Evolutionary conservation across 2,113 vertebrate species (phyloP), one percentile per base, ranked within the genome.

Genomic region (Colius striatus): DNA sequence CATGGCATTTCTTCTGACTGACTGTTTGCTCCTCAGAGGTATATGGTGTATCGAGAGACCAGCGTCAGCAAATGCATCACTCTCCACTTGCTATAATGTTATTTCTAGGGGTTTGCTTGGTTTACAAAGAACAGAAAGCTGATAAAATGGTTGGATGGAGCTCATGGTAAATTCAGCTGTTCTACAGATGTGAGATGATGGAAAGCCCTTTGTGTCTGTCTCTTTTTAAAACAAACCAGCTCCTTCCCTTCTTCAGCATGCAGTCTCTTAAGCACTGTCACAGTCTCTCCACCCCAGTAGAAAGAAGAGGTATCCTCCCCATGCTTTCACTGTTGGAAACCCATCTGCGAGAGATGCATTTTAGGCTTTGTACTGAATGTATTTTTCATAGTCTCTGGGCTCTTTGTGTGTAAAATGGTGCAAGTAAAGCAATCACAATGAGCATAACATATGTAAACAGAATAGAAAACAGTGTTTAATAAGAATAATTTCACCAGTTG

Each of bases 131-230:
- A 53, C 55, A 88, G 54, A 79, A 92, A 53, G 2, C 41, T 21
- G 30, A 76, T 27, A 29, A 71, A 91, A 79, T 1, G 15, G 8
- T 29, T 70, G 84, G 57, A 34, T 67, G 68, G 34, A 78, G 78
- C 50, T 16, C n/a, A 14, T 74, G 61, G 8, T n/a, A 72, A 47
- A 76, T 19, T 72, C 97, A 97, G 93, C 92, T 96, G 95, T 41
- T 54, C 22, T 66, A 10, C 96, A 96, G 92, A 92, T 96, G 96
- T 87, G 87, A 29, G 74, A 77, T 62, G 48, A 30, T 6, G 55
- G 54, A 45, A 75, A 78, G 38, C 58, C 22, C 20, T 76, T 82
- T 48, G 38, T 55, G 68, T 70, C 54, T 85, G 89, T 7, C 26
- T 60, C 34, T 63, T 34, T 71, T 45, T 51, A 51, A 92, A 95